Evolutionary conservation across 2,113 vertebrate species (phyloP).

Genomic region (Sarotherodon lohbergeri): DNA sequence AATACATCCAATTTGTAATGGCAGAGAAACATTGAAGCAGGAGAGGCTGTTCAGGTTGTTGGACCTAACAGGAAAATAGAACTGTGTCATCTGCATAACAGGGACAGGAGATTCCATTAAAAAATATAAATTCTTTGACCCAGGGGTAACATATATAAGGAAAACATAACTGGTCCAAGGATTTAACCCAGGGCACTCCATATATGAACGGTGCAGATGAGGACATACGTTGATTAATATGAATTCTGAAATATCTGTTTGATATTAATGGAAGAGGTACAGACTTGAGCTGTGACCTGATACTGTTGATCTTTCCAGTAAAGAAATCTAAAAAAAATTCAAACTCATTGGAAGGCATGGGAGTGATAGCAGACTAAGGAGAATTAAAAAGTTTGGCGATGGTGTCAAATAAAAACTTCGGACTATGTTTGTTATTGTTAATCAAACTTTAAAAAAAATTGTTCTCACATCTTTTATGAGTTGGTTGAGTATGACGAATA

Average conservation of each 20-base stretch:
- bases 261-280: not conserved
- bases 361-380: not conserved
- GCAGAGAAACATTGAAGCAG: not conserved
- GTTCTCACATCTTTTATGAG: not conserved
- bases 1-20: not conserved
- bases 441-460: rapidly evolving
- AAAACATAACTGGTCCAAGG: not conserved
- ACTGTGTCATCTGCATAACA: not conserved
- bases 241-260: not conserved
- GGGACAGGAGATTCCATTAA: not conserved
- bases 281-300: not conserved
- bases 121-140: not conserved
- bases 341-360: not conserved
- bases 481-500: not conserved
- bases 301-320: not conserved
- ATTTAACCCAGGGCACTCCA: not conserved
- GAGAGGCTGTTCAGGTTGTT: not conserved
- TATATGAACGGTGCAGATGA: not conserved
- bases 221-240: not conserved
- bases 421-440: not conserved
- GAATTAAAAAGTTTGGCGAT: not conserved
- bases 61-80: not conserved
- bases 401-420: not conserved
- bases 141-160: not conserved
- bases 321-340: not conserved